Conservation (phyloP, 2,797 vertebrate species). For the Sylvilagus floridanus region DNA sequence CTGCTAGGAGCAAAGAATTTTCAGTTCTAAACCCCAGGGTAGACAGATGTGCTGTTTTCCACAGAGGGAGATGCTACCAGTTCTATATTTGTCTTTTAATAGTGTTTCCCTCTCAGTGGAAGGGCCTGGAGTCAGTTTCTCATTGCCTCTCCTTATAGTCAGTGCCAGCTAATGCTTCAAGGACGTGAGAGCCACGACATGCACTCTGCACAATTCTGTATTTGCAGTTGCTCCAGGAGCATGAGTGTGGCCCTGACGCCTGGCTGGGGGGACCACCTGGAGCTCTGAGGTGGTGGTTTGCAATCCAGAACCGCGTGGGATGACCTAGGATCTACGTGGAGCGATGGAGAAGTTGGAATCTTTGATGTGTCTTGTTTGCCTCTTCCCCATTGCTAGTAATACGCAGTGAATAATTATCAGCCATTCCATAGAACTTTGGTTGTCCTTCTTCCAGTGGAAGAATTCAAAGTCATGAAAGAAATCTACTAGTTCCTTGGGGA, state of each 20-base stretch:
- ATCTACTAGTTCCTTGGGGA: background rate
- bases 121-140: constrained; percentile 19
- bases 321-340: background rate
- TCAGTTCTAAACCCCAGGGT: background rate
- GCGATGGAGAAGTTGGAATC: background rate
- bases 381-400: background rate
- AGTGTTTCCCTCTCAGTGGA: background rate
- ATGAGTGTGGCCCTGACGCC: background rate
- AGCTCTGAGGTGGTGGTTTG: background rate
- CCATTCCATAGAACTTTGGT: no score
- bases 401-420: background rate
- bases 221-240: background rate
- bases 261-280: background rate
- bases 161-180: background rate
- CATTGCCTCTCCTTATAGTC: background rate
- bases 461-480: background rate
- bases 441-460: background rate
- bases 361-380: background rate
- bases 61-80: background rate
- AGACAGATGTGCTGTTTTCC: background rate
- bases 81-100: background rate
- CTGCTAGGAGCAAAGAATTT: background rate
- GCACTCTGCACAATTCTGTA: background rate
- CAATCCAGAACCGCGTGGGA: background rate
- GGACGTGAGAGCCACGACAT: background rate